Evolutionary conservation across 2,113 vertebrate genomes (phyloP).

Genomic region (Mesoclemmys tuberculata): DNA sequence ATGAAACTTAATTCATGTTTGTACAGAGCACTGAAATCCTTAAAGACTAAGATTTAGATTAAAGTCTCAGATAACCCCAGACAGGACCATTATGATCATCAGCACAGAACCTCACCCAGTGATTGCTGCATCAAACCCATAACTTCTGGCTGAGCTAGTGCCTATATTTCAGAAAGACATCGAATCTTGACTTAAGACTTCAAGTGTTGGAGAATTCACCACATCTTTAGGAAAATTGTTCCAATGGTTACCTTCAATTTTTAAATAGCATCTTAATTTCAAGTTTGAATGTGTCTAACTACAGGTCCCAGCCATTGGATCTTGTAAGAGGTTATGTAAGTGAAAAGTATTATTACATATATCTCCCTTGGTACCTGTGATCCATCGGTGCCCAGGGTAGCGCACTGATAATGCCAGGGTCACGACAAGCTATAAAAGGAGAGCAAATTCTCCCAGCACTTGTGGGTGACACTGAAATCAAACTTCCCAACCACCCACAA

Average conservation of each 20-base stretch:
- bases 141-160: not conserved
- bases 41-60: constrained; percentile 3
- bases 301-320: not conserved
- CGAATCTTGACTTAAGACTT: not conserved
- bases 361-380: not conserved
- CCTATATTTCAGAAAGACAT: not conserved
- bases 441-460: no score
- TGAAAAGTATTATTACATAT: not conserved
- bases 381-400: no score
- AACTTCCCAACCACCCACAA: no score
- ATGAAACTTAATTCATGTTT: not conserved
- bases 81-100: constrained; percentile 6
- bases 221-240: not conserved
- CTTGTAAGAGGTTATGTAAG: not conserved
- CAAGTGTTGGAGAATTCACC: not conserved
- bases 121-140: not conserved
- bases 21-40: not conserved
- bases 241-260: not conserved
- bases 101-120: not conserved
- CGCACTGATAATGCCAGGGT: no score
- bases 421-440: no score
- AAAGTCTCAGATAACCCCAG: constrained; percentile 5
- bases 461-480: no score
- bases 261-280: not conserved
- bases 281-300: not conserved